phyloP scores from a whole-genome alignment of 1,140 invertebrate genomes.

The Calosoma granatense region DNA sequence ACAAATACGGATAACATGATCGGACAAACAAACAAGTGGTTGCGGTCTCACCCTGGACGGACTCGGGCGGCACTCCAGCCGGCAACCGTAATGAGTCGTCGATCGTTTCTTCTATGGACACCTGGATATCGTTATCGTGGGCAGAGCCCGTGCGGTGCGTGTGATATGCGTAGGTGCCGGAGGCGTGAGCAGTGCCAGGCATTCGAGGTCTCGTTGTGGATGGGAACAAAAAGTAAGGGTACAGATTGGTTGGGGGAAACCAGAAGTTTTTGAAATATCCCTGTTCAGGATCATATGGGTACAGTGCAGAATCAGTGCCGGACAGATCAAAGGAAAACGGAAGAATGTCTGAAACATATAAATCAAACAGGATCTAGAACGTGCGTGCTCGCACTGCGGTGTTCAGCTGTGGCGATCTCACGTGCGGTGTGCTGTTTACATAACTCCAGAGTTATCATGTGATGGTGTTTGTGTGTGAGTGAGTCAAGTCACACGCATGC shows the following conservation, averaged over 20 bases:
- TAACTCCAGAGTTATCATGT: not conserved
- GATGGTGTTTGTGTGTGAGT: not conserved
- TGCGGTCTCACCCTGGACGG: slow-evolving; percentile 25
- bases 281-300: slow-evolving; percentile 40
- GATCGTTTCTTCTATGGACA: slow-evolving; percentile 34
- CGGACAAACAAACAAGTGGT: not conserved
- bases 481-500: not conserved
- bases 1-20: not conserved
- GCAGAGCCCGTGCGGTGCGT: slow-evolving; percentile 25
- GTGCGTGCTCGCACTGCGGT: not conserved
- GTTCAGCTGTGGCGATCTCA: not conserved
- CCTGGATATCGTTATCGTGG: slow-evolving; percentile 26
- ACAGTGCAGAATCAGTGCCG: slow-evolving; percentile 44
- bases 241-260: slow-evolving; percentile 43
- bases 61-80: slow-evolving; percentile 29
- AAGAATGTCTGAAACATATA: slow-evolving; percentile 47
- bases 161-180: slow-evolving; percentile 23
- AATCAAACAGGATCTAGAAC: slow-evolving; percentile 15
- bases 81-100: slow-evolving; percentile 28
- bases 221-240: slow-evolving; percentile 46
- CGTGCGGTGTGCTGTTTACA: slow-evolving; percentile 18
- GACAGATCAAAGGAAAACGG: slow-evolving; percentile 42
- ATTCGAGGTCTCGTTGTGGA: slow-evolving; percentile 33
- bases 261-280: slow-evolving; percentile 41
- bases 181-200: slow-evolving; percentile 30